Base-by-base conservation (phyloP, 2,113 vertebrate genomes). In the Apodemus speciosus region DNA sequence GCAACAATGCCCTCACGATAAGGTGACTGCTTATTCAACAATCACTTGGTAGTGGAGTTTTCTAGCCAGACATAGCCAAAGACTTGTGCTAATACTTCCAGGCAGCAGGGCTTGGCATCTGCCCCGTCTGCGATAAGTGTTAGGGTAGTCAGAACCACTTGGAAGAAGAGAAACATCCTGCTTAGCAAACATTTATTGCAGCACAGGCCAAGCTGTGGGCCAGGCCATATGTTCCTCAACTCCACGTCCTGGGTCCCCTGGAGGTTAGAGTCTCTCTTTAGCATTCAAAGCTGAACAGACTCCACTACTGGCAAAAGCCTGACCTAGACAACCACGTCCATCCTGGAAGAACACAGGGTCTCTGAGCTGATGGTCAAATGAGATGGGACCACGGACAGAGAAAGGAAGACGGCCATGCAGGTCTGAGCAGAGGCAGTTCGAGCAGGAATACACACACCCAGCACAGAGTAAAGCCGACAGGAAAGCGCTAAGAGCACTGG, bases 81-180 rank as follows among this genome's bases (percentile, higher is more conserved):
- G 88, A 62, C 18, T 83, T 49, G 27, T 35, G 35, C 69, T 83
- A 85, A 66, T n/a, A 85, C 93, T 20, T 79, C 35, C 76, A 89
- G 83, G 32, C 27, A 81, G 90, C 90, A 92, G 64, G 90, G 49
- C 43, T 58, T 94, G 90, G 88, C 88, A 80, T 80, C 92, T 49
- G 21, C 77, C 88, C 87, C 46, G 9, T 81, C 75, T 60, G 73
- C 68, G 77, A 89, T 69, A 75, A 85, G 71, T 91, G 90, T 95
- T 53, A 94, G 91, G 75, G 92, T 38, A 92, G 87, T 83, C 94
- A 95, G 91, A 92, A 89, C 53, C 84, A 89, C 79, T 58, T 84
- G 40, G 53, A 95, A 89, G 75, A 85, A 75, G 90, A 90, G 83
- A 77, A 43, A 97, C 72, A 92, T 83, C 73, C 60, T 90, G 93